Percentiles rank a stretch among this genome's conserved stretches.
Conservation (phyloP, 2,888 invertebrate genomes). For the Blastobasis lacticolella region DNA sequence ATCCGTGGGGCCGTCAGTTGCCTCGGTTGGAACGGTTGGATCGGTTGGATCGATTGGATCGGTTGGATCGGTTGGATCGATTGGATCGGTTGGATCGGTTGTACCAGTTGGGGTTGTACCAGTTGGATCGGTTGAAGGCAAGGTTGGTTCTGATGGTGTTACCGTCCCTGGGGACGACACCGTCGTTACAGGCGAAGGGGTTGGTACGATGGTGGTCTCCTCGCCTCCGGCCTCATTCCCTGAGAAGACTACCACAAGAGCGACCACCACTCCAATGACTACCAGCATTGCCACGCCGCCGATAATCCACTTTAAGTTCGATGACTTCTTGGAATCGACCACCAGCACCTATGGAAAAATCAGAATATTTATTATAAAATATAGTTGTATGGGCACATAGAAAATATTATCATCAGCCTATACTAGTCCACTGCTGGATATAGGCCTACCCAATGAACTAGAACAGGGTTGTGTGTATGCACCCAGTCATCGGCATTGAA, state of each 20-base stretch:
- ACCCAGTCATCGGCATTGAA: too few species aligned
- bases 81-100: too few species aligned
- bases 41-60: conserved; percentile 13
- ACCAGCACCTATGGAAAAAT: conserved; percentile 73
- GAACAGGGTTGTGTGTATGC: too few species aligned
- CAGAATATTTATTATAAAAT: neutral
- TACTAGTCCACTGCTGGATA: too few species aligned
- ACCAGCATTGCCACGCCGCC: conserved; percentile 71
- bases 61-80: neutral
- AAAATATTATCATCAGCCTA: too few species aligned
- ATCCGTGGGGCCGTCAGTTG: neutral
- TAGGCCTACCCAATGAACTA: too few species aligned
- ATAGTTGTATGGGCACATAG: too few species aligned
- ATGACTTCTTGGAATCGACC: conserved; percentile 64
- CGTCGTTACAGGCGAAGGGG: conserved; percentile 9
- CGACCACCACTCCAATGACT: conserved; percentile 75
- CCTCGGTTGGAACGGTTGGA: neutral
- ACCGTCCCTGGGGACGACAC: too few species aligned
- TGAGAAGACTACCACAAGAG: conserved; percentile 73
- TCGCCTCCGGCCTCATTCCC: conserved; percentile 42
- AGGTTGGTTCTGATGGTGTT: too few species aligned
- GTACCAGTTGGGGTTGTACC: too few species aligned
- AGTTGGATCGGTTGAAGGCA: too few species aligned
- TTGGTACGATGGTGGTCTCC: conserved; percentile 35
- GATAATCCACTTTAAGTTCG: conserved; percentile 70